Conservation (phyloP, 2,888 invertebrate species). For the Epistrophella euchroma region DNA sequence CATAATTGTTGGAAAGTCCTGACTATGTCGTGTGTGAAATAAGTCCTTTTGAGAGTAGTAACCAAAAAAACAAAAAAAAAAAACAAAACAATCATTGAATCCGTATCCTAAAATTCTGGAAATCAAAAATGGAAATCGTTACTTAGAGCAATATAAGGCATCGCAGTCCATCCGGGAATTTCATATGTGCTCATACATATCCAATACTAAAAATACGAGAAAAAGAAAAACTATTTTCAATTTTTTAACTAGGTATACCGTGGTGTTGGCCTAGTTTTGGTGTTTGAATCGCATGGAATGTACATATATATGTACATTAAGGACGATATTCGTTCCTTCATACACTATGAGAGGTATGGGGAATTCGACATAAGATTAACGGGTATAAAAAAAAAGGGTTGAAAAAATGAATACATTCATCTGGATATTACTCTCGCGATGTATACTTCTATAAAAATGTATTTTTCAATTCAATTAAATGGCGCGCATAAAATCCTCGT, state of each 20-base stretch:
- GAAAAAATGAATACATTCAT: conserved; percentile 63
- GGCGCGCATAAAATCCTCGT: conserved; percentile 69
- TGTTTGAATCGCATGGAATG: conserved; percentile 32
- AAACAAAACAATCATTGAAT: conserved; percentile 8
- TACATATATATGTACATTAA: conserved; percentile 46
- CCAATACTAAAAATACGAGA: conserved; percentile 56
- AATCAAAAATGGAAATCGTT: conserved; percentile 63
- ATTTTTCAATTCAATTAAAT: conserved; percentile 74
- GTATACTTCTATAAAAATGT: conserved; percentile 48
- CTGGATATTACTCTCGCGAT: conserved; percentile 38
- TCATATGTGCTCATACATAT: conserved; percentile 44
- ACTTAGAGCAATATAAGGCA: conserved; percentile 2
- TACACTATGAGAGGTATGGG: conserved; percentile 23
- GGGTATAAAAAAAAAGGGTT: conserved; percentile 42
- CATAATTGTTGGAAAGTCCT: conserved; percentile 26
- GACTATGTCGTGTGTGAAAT: conserved; percentile 52
- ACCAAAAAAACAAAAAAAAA: conserved; percentile 14
- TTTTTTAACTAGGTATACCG: conserved; percentile 60
- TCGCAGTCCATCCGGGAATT: conserved; percentile 47
- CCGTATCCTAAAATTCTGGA: conserved; percentile 12
- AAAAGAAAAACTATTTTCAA: conserved; percentile 68
- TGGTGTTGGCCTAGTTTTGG: conserved; percentile 14
- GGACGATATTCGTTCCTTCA: conserved; percentile 59
- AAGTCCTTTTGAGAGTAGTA: conserved; percentile 41
- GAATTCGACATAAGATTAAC: conserved; percentile 69